Evolutionary conservation across 2,113 vertebrate genomes (phyloP).

Genomic region (Capricornis sumatraensis): DNA sequence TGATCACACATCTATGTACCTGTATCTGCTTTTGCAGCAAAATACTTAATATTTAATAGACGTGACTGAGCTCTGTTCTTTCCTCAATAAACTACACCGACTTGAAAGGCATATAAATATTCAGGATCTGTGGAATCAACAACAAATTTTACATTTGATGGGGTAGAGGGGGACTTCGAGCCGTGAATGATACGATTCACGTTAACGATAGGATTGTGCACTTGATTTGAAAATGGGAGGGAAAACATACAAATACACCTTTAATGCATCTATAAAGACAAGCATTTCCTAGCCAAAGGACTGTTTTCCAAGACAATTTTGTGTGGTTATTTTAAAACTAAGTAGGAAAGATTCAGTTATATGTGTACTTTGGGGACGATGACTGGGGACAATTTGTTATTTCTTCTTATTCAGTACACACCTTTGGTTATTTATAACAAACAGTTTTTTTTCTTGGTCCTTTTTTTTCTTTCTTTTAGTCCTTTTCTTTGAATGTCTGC

Average conservation of each 20-base stretch:
- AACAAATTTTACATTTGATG: conserved; percentile 36
- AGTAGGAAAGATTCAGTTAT: background rate
- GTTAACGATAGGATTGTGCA: conserved; percentile 9
- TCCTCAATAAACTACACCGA: conserved; percentile 26
- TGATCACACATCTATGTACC: conserved; percentile 51
- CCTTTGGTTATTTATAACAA: background rate
- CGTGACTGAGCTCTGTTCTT: conserved; percentile 22
- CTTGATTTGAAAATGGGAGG: conserved; percentile 45
- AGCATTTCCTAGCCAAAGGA: background rate
- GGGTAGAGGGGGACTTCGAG: background rate
- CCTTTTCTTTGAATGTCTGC: background rate
- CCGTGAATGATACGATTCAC: background rate
- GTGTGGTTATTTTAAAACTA: background rate
- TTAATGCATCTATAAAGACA: conserved; percentile 31
- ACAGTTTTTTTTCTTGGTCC: background rate
- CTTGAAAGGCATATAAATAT: conserved; percentile 69
- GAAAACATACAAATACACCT: background rate
- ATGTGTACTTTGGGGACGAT: background rate
- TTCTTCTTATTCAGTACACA: background rate
- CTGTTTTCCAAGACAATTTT: conserved; percentile 4
- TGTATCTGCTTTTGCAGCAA: conserved; percentile 52
- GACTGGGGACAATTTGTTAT: background rate
- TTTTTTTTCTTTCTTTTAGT: background rate
- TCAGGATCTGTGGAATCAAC: conserved; percentile 61
- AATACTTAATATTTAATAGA: conserved; percentile 71